Base-by-base conservation (phyloP, 1,140 invertebrate genomes). In the Drosophila burlai region DNA sequence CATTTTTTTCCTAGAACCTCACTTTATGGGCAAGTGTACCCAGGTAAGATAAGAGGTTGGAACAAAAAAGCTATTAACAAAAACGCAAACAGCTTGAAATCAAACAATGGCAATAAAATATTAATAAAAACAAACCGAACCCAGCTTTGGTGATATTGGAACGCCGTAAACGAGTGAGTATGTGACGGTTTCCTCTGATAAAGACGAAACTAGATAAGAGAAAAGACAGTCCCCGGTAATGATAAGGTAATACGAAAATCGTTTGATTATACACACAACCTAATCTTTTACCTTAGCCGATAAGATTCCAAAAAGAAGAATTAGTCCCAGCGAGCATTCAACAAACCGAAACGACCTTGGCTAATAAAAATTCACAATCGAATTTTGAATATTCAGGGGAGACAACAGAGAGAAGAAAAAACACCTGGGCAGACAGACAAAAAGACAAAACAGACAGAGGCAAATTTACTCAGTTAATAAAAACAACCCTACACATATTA, bases 31-130 rank as follows among this genome's bases (percentile, higher is more conserved):
- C 21, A 15, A 36, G 21, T 67, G 26, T 68, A 43, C 36, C 11
- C 36, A 50, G 18, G 8, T 34, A 26, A 24, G 58, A 45, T 63
- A 65, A 65, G 63, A 65, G 31, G 58, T 43, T 24, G 10, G 9
- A 24, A 36, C 40, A 42, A 36, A 26, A 34, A 24, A 36, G 16
- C 31, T 10, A 29, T 31, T 40, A 58, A 63, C n/a, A 15, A 15
- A 49, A 24, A 36, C 45, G 45, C 45, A 24, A 50, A 34, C 34
- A 68, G 36, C 45, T 50, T 26, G 36, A 67, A 68, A 68, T 69
- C 66, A 68, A 69, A 69, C 66, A 69, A 68, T 43, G 64, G 64
- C 29, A 43, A 68, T 69, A 68, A 69, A 68, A 68, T 34, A 67
- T 34, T 63, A 65, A 34, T 43, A 68, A 38, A 36, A 40, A 67